Evolutionary conservation across 2,113 vertebrate genomes (phyloP), one percentile per base, ranked within the genome.

Genomic region (Sinosuthora webbiana): DNA sequence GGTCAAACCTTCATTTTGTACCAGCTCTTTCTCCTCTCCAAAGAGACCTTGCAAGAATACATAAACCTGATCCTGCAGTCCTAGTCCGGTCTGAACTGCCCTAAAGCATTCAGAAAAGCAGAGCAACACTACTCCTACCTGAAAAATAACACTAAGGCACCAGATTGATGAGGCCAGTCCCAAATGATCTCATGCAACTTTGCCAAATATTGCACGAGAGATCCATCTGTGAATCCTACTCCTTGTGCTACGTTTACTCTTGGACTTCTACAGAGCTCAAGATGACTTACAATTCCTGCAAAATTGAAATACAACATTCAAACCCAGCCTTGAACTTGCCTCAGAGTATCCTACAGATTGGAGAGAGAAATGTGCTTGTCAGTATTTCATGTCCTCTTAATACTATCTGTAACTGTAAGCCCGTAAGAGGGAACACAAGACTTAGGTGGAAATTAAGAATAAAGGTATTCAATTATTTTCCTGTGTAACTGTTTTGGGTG

Each of bases 221-320:
- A 42, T 10, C 39, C 3, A 8, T 33, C 62, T 23, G 10, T 33
- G 53, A 92, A 35, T 4, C 8, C 35, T 60, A 30, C 27, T 83
- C 35, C 10, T 71, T 37, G 23, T 64, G n/a, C 49, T 86, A 21
- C 0, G 0, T 11, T 78, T 55, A 9, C 28, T 28, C n/a, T 35
- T 63, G 37, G 16, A 33, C 49, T 80, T 83, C 39, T 68, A 33
- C 20, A 59, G 77, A 81, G 49, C 30, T 81, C 23, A 76, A 76
- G 22, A 73, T 33, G 13, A n/a, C 13, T 39, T 50, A 31, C 21
- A 73, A 17, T 28, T 91, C 44, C 52, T 71, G 39, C 21, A 67
- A 70, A 86, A 42, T 35, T 62, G 57, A 25, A 85, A 20, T 11
- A n/a, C 25, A 28, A 11, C 22, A 13, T n/a, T 64, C 19, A 91